These are phyloP conservation scores for Brachymystax lenok DNA, from an alignment of 2,797 vertebrate species.

Conservation along the genomic window DNA sequence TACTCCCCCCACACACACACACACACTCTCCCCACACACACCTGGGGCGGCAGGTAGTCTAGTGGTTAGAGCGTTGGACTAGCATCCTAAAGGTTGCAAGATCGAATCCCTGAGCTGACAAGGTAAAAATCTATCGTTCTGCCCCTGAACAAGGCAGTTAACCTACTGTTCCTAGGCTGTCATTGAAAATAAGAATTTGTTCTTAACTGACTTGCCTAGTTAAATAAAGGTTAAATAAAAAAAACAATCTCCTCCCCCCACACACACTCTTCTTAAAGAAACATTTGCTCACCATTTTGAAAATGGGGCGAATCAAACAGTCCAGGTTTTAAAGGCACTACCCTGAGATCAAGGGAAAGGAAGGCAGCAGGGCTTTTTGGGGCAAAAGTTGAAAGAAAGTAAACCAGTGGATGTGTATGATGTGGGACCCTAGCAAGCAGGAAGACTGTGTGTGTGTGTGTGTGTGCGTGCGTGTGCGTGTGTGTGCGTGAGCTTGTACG, in stretches of 20 bases:
- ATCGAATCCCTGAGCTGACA: too few relatives aligned
- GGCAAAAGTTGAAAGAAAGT: slow-evolving; percentile 35
- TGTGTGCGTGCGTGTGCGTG: too few relatives aligned
- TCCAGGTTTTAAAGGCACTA: slow-evolving; percentile 20
- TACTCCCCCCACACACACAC: background rate
- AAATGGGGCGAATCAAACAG: slow-evolving; percentile 39
- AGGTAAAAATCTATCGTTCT: too few relatives aligned
- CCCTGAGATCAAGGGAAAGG: slow-evolving; percentile 15
- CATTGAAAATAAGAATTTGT: too few relatives aligned
- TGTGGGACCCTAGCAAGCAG: background rate
- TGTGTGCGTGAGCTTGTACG: too few relatives aligned
- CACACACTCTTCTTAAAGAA: slow-evolving; percentile 30
- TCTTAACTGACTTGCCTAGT: background rate
- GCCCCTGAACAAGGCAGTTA: too few relatives aligned
- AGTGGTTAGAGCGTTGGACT: too few relatives aligned
- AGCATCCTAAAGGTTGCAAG: too few relatives aligned
- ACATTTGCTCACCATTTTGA: slow-evolving; percentile 37
- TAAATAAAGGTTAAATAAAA: too few relatives aligned
- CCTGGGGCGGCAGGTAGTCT: too few relatives aligned
- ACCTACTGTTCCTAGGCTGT: too few relatives aligned
- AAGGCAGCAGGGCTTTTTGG: slow-evolving; percentile 16
- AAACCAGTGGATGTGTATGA: slow-evolving; percentile 20
- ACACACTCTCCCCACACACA: background rate
- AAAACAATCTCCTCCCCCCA: too few relatives aligned
- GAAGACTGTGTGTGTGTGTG: background rate